These are phyloP conservation scores for Pemphredon lugubris DNA, from an alignment of 2,888 invertebrate species.

Conservation along the genomic window DNA sequence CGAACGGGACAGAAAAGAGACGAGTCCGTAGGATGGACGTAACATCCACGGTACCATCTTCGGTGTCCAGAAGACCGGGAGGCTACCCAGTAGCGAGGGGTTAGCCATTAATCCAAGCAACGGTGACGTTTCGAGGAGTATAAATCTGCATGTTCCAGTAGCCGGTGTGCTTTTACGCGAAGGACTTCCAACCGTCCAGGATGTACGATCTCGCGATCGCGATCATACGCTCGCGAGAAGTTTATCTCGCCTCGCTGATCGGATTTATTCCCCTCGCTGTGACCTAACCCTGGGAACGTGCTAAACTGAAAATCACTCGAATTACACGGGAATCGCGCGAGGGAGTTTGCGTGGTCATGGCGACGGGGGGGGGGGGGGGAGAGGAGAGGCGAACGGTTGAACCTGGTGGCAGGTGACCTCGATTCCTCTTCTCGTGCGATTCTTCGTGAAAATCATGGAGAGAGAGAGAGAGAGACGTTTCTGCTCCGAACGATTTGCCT, in stretches of 20 bases:
- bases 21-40: constrained; percentile 4
- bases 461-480: too few species aligned
- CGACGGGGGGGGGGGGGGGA: background rate
- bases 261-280: constrained; percentile 1
- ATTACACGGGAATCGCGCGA: background rate
- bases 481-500: too few species aligned
- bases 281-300: constrained; percentile 21
- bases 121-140: constrained; percentile 52
- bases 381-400: background rate
- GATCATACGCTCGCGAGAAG: constrained; percentile 53
- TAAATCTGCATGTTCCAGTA: constrained; percentile 70
- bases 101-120: constrained; percentile 48
- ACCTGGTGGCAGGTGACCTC: background rate
- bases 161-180: constrained; percentile 34
- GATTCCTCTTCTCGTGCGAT: too few species aligned
- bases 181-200: constrained; percentile 31
- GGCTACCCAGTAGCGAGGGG: background rate
- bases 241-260: constrained; percentile 51
- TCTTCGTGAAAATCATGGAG: too few species aligned
- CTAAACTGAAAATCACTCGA: constrained; percentile 22
- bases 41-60: background rate
- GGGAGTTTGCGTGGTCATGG: background rate
- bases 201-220: constrained; percentile 59
- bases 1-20: background rate
- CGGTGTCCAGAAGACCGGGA: constrained; percentile 1